Evolutionary conservation across 2,888 invertebrate genomes (phyloP).

Genomic region (Aleiodes alternator): DNA sequence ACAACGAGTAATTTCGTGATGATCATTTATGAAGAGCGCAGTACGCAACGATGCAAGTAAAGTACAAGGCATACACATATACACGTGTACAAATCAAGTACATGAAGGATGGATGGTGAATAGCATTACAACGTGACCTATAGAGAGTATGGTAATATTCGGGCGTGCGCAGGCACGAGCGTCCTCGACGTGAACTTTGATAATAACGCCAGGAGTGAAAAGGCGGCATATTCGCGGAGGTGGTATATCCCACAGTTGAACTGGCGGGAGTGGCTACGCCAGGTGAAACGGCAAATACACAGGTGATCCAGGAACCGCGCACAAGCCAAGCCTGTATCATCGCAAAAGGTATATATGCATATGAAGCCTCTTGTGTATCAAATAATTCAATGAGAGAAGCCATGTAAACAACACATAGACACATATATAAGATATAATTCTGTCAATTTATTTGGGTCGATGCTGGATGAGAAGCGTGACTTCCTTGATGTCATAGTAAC

Average conservation of each 20-base stretch:
- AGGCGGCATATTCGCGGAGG: slow-evolving; percentile 69
- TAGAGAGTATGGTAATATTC: slow-evolving; percentile 56
- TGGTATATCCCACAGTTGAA: slow-evolving; percentile 59
- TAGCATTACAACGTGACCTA: slow-evolving; percentile 51
- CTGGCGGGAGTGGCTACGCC: slow-evolving; percentile 67
- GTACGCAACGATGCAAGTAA: too few species aligned
- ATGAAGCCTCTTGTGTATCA: neutral
- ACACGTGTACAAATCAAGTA: slow-evolving; percentile 4
- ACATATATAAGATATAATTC: neutral
- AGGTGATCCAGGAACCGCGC: slow-evolving; percentile 71
- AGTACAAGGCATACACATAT: neutral
- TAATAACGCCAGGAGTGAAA: slow-evolving; percentile 70
- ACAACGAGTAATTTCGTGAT: too few species aligned
- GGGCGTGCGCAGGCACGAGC: slow-evolving; percentile 46
- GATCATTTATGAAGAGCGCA: too few species aligned
- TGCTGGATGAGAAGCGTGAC: slow-evolving; percentile 42
- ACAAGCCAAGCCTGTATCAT: slow-evolving; percentile 53
- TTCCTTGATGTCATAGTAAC: slow-evolving; percentile 43
- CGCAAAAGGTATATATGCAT: slow-evolving; percentile 44
- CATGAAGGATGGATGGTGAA: slow-evolving; percentile 4
- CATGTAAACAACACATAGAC: slow-evolving; percentile 8
- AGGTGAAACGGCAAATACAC: slow-evolving; percentile 59
- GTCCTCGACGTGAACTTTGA: slow-evolving; percentile 73
- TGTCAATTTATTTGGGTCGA: slow-evolving; percentile 26
- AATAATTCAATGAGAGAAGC: slow-evolving; percentile 21